phyloP scores from a whole-genome alignment of 2,113 vertebrate genomes.

The Cariama cristata region DNA sequence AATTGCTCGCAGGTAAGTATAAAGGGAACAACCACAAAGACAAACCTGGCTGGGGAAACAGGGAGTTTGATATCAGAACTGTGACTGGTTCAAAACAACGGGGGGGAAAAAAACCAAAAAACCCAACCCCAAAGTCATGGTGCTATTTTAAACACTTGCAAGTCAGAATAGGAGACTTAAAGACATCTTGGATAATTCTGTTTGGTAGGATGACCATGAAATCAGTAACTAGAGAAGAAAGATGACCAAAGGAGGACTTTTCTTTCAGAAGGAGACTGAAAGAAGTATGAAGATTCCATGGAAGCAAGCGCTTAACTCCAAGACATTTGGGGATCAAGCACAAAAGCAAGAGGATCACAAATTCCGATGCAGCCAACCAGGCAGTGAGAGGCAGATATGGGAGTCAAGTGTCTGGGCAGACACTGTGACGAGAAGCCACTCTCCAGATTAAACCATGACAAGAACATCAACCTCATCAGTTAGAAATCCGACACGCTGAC shows the following conservation, averaged over 20 bases:
- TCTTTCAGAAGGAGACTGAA: neutral
- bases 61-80: neutral
- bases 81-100: neutral
- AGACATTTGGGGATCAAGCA: neutral
- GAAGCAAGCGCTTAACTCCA: neutral
- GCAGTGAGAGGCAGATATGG: neutral
- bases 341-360: neutral
- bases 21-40: neutral
- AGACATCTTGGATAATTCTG: neutral
- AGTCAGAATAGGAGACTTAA: neutral
- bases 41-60: neutral
- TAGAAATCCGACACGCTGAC: neutral
- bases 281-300: neutral
- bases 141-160: neutral
- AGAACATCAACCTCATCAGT: neutral
- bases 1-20: neutral
- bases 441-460: neutral
- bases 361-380: neutral
- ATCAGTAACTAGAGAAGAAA: neutral
- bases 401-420: neutral
- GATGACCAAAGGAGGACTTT: neutral
- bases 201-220: neutral
- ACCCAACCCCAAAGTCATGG: neutral
- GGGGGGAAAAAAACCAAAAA: neutral
- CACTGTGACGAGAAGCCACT: accelerated